These are phyloP conservation scores for Porites australiensis DNA, from an alignment of 64 coral and sea anemone species.

Conservation along the genomic window DNA sequence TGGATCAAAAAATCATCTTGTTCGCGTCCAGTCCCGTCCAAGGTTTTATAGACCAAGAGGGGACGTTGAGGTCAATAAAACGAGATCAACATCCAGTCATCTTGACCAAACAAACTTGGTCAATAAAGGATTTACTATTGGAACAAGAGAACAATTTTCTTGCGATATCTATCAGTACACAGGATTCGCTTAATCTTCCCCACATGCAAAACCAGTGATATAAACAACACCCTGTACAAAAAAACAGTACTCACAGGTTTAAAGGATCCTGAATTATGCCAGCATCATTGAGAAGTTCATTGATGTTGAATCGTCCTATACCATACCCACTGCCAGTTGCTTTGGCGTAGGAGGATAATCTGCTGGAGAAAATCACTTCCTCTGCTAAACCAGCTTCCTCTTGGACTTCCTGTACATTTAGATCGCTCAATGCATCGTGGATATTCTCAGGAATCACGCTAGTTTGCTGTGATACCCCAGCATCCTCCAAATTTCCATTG, in stretches of 20 bases:
- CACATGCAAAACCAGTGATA: too few species aligned
- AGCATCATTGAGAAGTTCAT: conserved; percentile 85
- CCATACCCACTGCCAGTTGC: conserved; percentile 89
- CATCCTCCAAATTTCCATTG: not conserved
- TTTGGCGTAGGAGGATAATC: conserved; percentile 57
- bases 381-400: conserved; percentile 38
- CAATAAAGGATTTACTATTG: too few species aligned
- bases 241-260: conserved; percentile 66
- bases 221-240: not conserved
- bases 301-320: conserved; percentile 79
- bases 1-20: too few species aligned
- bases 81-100: too few species aligned
- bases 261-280: conserved; percentile 47
- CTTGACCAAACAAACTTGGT: too few species aligned
- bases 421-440: conserved; percentile 39
- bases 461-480: not conserved
- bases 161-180: too few species aligned
- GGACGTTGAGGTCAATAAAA: too few species aligned
- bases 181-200: too few species aligned
- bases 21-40: too few species aligned
- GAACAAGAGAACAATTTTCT: too few species aligned
- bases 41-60: too few species aligned
- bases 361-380: conserved; percentile 58
- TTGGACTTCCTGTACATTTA: conserved; percentile 31
- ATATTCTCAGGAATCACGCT: conserved; percentile 9